Evolutionary conservation across 2,888 invertebrate genomes (phyloP).

Genomic region (Temnothorax rugatulus): DNA sequence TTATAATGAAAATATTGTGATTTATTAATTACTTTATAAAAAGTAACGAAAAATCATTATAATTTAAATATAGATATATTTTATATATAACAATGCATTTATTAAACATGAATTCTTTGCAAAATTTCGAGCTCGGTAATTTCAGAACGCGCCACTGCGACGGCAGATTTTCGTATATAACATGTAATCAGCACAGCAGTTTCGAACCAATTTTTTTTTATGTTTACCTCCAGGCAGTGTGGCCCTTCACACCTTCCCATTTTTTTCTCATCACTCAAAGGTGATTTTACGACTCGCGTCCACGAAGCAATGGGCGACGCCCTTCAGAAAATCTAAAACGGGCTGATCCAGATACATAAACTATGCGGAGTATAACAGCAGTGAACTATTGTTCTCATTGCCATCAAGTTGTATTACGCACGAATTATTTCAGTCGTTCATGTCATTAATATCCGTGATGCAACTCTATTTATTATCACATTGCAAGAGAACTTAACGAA

Average conservation of each 20-base stretch:
- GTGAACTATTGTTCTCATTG: constrained; percentile 16
- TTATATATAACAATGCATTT: background rate
- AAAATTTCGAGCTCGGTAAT: background rate
- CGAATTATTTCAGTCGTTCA: background rate
- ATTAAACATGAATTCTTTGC: background rate
- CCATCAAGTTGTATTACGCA: background rate
- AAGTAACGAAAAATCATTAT: background rate
- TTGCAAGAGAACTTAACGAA: background rate
- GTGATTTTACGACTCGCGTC: constrained; percentile 57
- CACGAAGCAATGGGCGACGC: constrained; percentile 28
- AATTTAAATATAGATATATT: background rate
- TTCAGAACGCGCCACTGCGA: constrained; percentile 54
- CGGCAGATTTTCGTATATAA: constrained; percentile 67
- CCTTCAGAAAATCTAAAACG: constrained; percentile 12
- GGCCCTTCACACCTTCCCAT: constrained; percentile 73
- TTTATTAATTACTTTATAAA: background rate
- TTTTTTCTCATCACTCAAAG: constrained; percentile 62
- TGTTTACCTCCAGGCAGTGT: constrained; percentile 70
- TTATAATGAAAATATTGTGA: background rate
- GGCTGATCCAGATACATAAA: constrained; percentile 15
- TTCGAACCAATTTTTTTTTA: constrained; percentile 75
- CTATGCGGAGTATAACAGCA: background rate
- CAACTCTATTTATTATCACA: background rate
- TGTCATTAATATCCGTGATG: background rate
- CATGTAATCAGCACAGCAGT: constrained; percentile 81